Evolutionary conservation across 2,797 vertebrate species (phyloP).

Genomic region (Enteromius unitaeniatus): DNA sequence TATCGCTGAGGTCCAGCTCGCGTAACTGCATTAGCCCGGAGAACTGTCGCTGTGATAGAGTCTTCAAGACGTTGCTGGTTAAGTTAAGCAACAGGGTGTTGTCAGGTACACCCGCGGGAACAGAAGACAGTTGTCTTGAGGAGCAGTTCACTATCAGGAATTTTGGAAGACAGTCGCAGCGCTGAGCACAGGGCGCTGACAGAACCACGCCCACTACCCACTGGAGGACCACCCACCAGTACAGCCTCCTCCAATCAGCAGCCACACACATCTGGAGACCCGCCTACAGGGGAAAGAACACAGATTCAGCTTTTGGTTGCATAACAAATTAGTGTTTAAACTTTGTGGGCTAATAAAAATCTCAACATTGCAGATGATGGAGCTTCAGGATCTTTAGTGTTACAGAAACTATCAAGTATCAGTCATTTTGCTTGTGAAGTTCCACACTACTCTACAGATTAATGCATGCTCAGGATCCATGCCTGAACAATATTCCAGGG

Average conservation of each 20-base stretch:
- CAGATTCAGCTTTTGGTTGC: not conserved
- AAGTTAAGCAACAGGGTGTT: constrained; percentile 79
- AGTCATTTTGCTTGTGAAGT: too few species aligned
- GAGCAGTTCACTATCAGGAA: constrained; percentile 80
- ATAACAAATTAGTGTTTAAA: not conserved
- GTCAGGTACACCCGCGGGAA: constrained; percentile 75
- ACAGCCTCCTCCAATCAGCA: constrained; percentile 66
- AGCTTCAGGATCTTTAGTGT: not conserved
- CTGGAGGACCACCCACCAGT: constrained; percentile 72
- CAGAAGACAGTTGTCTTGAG: constrained; percentile 68
- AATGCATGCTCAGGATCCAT: not conserved
- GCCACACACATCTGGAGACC: constrained; percentile 75
- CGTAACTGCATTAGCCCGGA: constrained; percentile 73
- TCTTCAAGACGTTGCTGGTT: constrained; percentile 80
- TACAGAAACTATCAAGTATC: not conserved
- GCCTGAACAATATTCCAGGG: not conserved
- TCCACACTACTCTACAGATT: too few species aligned
- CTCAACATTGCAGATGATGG: not conserved
- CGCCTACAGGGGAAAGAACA: constrained; percentile 61
- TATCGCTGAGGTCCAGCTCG: constrained; percentile 86
- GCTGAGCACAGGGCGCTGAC: constrained; percentile 73
- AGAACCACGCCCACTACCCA: constrained; percentile 64
- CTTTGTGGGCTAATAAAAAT: not conserved
- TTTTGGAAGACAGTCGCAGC: constrained; percentile 78
- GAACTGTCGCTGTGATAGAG: constrained; percentile 79